Base-by-base conservation (phyloP, 2,113 vertebrate genomes). In the Laticauda colubrina region DNA sequence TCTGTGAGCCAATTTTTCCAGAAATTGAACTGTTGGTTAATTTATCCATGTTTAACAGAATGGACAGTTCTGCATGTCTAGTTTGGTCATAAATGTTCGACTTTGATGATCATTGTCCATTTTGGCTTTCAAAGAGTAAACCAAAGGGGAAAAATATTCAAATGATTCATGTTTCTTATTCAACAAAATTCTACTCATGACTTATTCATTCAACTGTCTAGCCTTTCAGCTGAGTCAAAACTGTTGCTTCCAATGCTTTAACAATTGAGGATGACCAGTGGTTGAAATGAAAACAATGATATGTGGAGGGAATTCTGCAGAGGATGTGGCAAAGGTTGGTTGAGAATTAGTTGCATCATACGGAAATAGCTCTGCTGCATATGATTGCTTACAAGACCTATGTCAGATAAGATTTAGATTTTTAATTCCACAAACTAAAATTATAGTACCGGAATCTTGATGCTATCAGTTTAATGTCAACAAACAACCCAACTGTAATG, bases 131-230 rank as follows among this genome's bases (percentile, higher is more conserved):
- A 91, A 87, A 45, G 18, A 91, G 4, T 23, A 34, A 8, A 75
- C 3, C 3, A 55, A 89, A 89, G 10, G 21, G 20, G 48, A 69
- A 88, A 88, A 69, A 21, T 11, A 43, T 5, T 53, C 39, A 57
- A 85, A 56, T 92, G 92, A 92, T 24, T 92, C 88, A 92, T 59
- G 15, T 8, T 57, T 48, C 18, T 85, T 11, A 43, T 88, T 57
- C 12, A 85, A 11, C 54, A n/a, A 59, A 85, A 85, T 85, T 85
- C 69, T 21, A 20, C 87, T 26, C 91, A 81, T 1, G 15, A 81
- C 59, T 81, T 92, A 89, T 45, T 88, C 86, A 92, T 51, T 75
- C 88, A 43, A 48, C 61, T 89, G 92, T 92, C 87, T 85, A 85
- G 88, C 39, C 54, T 39, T 85, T 56, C 57, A 45, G 23, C 54